These are phyloP conservation scores for Archivesica marissinica DNA, from an alignment of 1,140 invertebrate species.

Conservation along the genomic window DNA sequence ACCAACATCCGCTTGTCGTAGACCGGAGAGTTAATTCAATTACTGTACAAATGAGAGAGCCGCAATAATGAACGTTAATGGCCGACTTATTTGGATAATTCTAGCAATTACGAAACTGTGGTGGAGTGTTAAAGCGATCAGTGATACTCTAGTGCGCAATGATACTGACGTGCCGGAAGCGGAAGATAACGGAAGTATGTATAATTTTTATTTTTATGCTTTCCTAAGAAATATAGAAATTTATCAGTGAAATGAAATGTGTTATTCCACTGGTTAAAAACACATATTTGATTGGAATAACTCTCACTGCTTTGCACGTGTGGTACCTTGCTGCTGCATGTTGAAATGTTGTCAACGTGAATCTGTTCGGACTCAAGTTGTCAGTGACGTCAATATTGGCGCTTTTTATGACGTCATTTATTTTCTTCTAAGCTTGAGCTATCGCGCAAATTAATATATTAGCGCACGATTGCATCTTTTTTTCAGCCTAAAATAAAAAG, in stretches of 20 bases:
- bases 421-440: too few relatives aligned
- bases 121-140: neutral
- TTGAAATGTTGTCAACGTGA: too few relatives aligned
- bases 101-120: neutral
- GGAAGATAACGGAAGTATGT: neutral
- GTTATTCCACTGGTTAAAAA: neutral
- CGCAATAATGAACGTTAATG: neutral
- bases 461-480: too few relatives aligned
- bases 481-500: too few relatives aligned
- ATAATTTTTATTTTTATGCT: neutral
- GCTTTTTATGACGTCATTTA: too few relatives aligned
- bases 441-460: too few relatives aligned
- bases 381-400: too few relatives aligned
- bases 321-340: neutral
- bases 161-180: neutral
- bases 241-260: neutral
- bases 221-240: neutral
- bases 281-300: neutral
- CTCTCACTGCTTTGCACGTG: neutral
- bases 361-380: too few relatives aligned
- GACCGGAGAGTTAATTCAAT: neutral
- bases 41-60: neutral
- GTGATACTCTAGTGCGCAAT: neutral
- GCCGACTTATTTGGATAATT: neutral
- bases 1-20: neutral